Evolutionary conservation across 2,113 vertebrate genomes (phyloP).

Genomic region (Sylvia atricapilla): DNA sequence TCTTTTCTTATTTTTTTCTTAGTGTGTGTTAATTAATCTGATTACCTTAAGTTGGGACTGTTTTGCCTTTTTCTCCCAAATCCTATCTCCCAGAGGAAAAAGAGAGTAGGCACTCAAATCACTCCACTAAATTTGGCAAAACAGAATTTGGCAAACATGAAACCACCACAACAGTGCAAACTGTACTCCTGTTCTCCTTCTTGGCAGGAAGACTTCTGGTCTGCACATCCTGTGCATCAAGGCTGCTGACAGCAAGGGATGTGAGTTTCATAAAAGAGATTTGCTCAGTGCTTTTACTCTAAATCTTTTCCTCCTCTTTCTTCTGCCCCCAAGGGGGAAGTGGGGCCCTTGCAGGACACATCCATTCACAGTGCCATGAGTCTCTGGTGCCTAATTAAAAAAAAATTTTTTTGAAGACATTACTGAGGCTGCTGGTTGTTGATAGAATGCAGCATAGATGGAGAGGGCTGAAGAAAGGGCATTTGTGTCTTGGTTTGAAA

Average conservation of each 20-base stretch:
- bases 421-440: neutral
- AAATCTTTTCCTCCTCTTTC: neutral
- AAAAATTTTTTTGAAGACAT: too few relatives aligned
- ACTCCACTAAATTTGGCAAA: too few relatives aligned
- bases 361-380: neutral
- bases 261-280: neutral
- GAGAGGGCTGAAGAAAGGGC: neutral
- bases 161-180: neutral
- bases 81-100: too few relatives aligned
- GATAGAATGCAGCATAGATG: neutral
- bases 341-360: neutral
- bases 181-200: neutral
- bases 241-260: neutral
- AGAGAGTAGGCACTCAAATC: too few relatives aligned
- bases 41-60: too few relatives aligned
- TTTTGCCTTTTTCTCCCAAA: too few relatives aligned
- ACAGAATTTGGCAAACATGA: too few relatives aligned
- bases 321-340: neutral
- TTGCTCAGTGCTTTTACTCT: neutral
- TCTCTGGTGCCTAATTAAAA: neutral
- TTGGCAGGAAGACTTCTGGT: neutral
- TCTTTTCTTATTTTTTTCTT: too few relatives aligned
- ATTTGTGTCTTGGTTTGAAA: neutral
- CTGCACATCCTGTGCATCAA: fast-evolving
- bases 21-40: too few relatives aligned